phyloP scores from a whole-genome alignment of 30 jellyfish, hydroid and myxozoan genomes.

The Rhopilema esculentum region DNA sequence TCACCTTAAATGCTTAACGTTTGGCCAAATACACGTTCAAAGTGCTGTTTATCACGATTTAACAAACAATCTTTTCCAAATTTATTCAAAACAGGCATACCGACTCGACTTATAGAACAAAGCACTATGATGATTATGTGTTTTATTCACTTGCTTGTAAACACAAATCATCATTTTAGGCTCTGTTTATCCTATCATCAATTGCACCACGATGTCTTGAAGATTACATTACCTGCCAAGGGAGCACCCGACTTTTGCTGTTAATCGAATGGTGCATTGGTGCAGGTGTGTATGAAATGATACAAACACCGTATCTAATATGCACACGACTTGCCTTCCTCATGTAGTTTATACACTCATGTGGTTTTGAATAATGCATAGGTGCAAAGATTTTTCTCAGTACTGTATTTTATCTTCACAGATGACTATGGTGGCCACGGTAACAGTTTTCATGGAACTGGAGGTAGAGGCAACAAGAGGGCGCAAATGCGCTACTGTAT shows the following conservation, averaged over 20 bases:
- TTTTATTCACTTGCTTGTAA: background rate
- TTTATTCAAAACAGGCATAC: too few relatives aligned
- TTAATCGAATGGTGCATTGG: constrained; percentile 93
- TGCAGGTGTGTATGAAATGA: constrained; percentile 52
- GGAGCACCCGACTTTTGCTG: constrained; percentile 79
- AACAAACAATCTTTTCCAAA: too few relatives aligned
- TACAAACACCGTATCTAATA: background rate
- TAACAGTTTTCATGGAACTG: constrained; percentile 86
- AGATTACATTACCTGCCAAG: constrained; percentile 85
- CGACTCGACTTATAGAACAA: too few relatives aligned
- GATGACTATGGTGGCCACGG: constrained; percentile 98
- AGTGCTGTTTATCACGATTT: too few relatives aligned
- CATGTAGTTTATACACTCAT: background rate
- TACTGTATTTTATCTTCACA: background rate
- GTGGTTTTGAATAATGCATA: background rate
- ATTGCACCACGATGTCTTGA: constrained; percentile 77
- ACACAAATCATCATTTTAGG: constrained; percentile 33
- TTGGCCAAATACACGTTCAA: too few relatives aligned
- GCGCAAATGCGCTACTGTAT: constrained; percentile 94
- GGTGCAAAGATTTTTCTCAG: background rate
- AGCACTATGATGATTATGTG: too few relatives aligned
- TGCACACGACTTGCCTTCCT: background rate
- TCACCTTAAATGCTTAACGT: too few relatives aligned
- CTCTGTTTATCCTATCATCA: constrained; percentile 75
- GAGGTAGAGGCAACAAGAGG: constrained; percentile 95